Conservation (phyloP, 2,113 vertebrate species). For the Canis aureus region DNA sequence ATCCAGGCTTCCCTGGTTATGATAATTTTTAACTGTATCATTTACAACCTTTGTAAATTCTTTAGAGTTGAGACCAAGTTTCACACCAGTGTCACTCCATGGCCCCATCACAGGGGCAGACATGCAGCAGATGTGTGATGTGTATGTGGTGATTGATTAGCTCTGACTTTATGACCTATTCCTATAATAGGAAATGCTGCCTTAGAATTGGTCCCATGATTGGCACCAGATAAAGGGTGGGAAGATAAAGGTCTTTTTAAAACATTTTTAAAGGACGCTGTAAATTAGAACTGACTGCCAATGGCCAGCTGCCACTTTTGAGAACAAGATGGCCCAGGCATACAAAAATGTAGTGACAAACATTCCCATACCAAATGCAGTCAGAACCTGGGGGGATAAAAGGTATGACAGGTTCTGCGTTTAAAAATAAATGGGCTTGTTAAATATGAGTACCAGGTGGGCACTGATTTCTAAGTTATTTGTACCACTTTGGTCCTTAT, state of each 20-base stretch:
- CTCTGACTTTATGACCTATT: background rate
- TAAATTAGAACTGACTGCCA: slow-evolving; percentile 39
- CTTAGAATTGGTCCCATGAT: background rate
- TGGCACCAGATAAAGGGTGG: background rate
- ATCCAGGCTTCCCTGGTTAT: background rate
- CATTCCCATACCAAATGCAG: slow-evolving; percentile 22
- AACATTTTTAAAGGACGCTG: slow-evolving; percentile 11
- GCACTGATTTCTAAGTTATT: slow-evolving; percentile 55
- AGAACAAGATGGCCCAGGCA: background rate
- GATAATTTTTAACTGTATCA: background rate
- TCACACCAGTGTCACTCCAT: background rate
- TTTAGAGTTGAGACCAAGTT: background rate
- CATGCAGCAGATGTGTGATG: rapidly evolving
- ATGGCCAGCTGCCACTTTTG: slow-evolving; percentile 26
- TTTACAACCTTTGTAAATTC: background rate
- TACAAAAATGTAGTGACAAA: background rate
- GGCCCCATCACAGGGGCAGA: background rate
- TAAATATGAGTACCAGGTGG: slow-evolving; percentile 63
- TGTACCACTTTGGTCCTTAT: slow-evolving; percentile 34
- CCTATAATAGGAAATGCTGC: background rate
- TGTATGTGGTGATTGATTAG: background rate
- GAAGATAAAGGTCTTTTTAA: slow-evolving; percentile 46
- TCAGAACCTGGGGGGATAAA: background rate
- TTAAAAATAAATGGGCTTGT: slow-evolving; percentile 43
- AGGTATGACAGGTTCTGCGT: background rate